These are phyloP conservation scores for Hydrolagus colliei DNA, from an alignment of 2,797 vertebrate species.

Conservation along the genomic window DNA sequence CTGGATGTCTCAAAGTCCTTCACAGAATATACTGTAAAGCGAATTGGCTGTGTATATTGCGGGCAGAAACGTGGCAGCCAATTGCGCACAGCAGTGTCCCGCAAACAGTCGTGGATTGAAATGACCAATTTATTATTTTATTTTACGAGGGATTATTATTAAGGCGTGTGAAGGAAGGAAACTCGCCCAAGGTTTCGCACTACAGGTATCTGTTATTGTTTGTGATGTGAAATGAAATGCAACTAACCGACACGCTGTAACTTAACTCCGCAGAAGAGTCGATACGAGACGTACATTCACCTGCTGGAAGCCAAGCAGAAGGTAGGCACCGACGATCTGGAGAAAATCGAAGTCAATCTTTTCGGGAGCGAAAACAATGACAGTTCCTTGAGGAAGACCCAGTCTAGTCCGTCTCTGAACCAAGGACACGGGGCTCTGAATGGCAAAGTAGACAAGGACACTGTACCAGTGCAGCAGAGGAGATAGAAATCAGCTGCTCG, in stretches of 20 bases:
- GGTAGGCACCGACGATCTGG: constrained; percentile 81
- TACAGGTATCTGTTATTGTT: no score
- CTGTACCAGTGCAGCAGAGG: constrained; percentile 47
- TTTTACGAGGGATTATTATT: no score
- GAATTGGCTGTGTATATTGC: no score
- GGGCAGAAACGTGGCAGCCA: no score
- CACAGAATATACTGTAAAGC: no score
- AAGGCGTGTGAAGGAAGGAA: no score
- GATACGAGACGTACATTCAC: constrained; percentile 86
- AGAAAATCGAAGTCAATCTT: constrained; percentile 80
- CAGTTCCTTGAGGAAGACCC: constrained; percentile 77
- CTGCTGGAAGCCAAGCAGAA: constrained; percentile 81
- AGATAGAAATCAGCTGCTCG: constrained; percentile 35
- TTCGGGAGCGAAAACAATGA: constrained; percentile 68
- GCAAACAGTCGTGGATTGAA: no score
- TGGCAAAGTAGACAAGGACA: constrained; percentile 56
- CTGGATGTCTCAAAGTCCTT: no score
- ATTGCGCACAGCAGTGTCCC: no score
- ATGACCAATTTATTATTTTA: no score
- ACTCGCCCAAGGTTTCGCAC: no score
- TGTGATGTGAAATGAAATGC: no score
- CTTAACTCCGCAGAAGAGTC: constrained; percentile 70
- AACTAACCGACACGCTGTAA: constrained; percentile 35
- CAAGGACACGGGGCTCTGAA: constrained; percentile 69
- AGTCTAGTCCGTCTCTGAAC: constrained; percentile 86